Evolutionary conservation across 2,888 invertebrate genomes (phyloP).

Genomic region (Shargacucullia verbasci): DNA sequence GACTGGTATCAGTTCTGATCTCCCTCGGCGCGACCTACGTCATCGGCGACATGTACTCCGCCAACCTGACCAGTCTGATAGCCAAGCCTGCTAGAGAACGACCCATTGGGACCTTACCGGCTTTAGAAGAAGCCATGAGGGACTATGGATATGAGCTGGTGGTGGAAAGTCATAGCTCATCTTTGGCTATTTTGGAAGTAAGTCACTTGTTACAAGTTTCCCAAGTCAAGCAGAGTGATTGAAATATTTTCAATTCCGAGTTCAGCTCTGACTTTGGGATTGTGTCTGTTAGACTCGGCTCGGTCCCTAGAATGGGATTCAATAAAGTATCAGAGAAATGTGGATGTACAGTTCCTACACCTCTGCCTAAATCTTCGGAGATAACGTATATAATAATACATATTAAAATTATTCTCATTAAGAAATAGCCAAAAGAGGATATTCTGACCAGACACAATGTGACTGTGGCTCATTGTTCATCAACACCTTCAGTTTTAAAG

Average conservation of each 20-base stretch:
- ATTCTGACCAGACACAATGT: too few species aligned
- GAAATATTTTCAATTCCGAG: too few species aligned
- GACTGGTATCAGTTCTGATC: constrained; percentile 91
- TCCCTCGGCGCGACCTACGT: constrained; percentile 94
- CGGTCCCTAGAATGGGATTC: background rate
- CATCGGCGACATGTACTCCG: constrained; percentile 94
- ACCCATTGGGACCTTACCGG: constrained; percentile 91
- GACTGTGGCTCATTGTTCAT: too few species aligned
- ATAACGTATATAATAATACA: too few species aligned
- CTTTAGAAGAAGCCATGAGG: constrained; percentile 91
- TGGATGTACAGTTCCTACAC: too few species aligned
- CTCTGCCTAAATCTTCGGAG: background rate
- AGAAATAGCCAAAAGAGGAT: too few species aligned
- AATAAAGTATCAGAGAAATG: background rate
- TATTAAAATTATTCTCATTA: too few species aligned
- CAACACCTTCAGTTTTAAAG: too few species aligned
- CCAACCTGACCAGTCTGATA: constrained; percentile 92
- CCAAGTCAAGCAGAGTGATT: too few species aligned
- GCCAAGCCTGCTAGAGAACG: constrained; percentile 92
- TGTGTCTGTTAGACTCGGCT: too few species aligned
- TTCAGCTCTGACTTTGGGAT: too few species aligned
- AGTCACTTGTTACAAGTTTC: constrained; percentile 11
- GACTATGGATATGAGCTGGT: constrained; percentile 90
- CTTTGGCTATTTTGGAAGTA: constrained; percentile 91
- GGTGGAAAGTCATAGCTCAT: constrained; percentile 93